Base-by-base conservation (phyloP, 2,888 invertebrate genomes). In the Rhamnusium bicolor region DNA sequence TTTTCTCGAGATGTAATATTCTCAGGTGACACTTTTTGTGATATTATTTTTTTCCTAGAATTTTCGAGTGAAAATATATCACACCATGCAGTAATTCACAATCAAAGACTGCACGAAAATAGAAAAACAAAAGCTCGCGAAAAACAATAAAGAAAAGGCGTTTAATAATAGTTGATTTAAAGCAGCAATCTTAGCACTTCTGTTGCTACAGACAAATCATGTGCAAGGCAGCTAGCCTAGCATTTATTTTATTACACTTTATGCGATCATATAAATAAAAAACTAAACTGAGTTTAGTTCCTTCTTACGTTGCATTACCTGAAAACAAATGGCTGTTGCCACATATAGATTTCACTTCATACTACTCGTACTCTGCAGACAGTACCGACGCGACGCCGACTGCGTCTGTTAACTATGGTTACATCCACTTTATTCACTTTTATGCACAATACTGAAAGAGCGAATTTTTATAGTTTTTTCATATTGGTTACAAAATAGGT, bases 101-200 rank as follows among this genome's bases (percentile, higher is more conserved):
- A 58, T 29, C 58, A 29, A 58, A 32, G n/a, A 2, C 58, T 29
- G 32, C 0, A 18, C n/a, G 24, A 27, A 49, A 49, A 63, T 19
- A 14, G 19, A 49, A 47, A 49, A 21, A 47, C 16, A 21, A 63
- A 21, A 63, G 40, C 24, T 14, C 21, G 62, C 62, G 27, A 46
- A 63, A 49, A 46, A 65, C 53, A 58, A 58, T 58, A 65, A 65
- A 53, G 65, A 65, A 21, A 63, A 63, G 49, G 21, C 65, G 14
- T 65, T 65, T 65, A 65, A 65, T 65, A 65, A 51, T 24, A 29
- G 65, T 21, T 65, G 65, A 53, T 65, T 53, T 65, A 65, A 51
- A 18, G 29, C 19, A 49, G 53, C 53, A 65, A 47, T 65, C 51
- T 51, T 29, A 65, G 53, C 65, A 65, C 65, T 65, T 53, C 53